Conservation (phyloP, 1,140 invertebrate genomes). For the Laupala kohalensis region DNA sequence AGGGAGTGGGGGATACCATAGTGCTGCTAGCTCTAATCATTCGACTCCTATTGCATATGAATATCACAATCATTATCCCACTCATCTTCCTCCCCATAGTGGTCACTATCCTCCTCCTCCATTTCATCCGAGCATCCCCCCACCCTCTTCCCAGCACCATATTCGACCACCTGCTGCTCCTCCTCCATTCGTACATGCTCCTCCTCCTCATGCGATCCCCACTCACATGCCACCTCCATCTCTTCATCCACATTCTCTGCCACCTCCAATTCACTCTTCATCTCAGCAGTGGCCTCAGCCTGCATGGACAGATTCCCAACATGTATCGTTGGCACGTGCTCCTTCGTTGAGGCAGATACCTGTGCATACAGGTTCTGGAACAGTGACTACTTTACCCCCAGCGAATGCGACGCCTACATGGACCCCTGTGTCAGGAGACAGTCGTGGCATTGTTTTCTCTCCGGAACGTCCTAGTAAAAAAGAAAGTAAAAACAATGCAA, state of each 20-base stretch:
- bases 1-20: constrained; percentile 9
- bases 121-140: constrained; percentile 10
- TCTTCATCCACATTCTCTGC: constrained; percentile 7
- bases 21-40: constrained; percentile 4
- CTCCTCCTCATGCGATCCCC: constrained; percentile 4
- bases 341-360: constrained; percentile 4
- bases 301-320: not conserved
- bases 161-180: constrained; percentile 7
- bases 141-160: not conserved
- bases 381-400: constrained; percentile 7
- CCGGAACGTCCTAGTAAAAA: constrained; percentile 9
- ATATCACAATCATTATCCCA: constrained; percentile 14
- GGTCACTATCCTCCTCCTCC: constrained; percentile 12
- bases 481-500: not conserved
- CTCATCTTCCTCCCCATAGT: constrained; percentile 9
- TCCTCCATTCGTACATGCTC: constrained; percentile 11
- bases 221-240: constrained; percentile 11
- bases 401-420: constrained; percentile 9
- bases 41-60: constrained; percentile 17
- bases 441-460: constrained; percentile 4
- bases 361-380: constrained; percentile 4
- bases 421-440: not conserved
- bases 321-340: not conserved
- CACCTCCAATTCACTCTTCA: not conserved
- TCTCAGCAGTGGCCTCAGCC: not conserved